Percentiles rank a stretch among this genome's conserved stretches.
Evolutionary conservation across 92 coral and sea anemone species (phyloP).

Genomic region (Umimayanthus kanabou): DNA sequence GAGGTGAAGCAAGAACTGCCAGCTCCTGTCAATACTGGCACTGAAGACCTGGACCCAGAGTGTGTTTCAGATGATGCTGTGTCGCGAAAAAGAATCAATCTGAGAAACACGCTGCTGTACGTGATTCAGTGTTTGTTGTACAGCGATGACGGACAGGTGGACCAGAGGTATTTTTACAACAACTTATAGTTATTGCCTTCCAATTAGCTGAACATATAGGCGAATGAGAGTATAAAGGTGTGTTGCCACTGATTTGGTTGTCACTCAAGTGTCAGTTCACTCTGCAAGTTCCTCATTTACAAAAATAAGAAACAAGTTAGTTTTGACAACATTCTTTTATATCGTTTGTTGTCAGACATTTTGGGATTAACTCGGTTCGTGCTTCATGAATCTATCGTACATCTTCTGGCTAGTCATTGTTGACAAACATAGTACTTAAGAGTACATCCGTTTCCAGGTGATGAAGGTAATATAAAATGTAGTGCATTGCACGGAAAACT

Average conservation of each 20-base stretch:
- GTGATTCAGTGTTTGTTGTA: slow-evolving; percentile 76
- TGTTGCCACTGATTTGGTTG: neutral
- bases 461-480: too few relatives aligned
- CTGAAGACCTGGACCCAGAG: neutral
- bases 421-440: too few relatives aligned
- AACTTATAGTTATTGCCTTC: neutral
- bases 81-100: slow-evolving; percentile 70
- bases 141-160: slow-evolving; percentile 77
- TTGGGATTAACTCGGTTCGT: too few relatives aligned
- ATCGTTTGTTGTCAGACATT: too few relatives aligned
- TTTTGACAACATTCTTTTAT: neutral
- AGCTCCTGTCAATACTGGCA: neutral
- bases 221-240: too few relatives aligned
- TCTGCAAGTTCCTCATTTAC: too few relatives aligned
- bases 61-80: slow-evolving; percentile 32
- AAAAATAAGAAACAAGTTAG: too few relatives aligned
- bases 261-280: neutral
- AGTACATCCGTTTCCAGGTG: neutral
- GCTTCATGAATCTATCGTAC: too few relatives aligned
- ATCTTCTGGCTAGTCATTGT: too few relatives aligned
- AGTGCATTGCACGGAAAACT: neutral
- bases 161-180: slow-evolving; percentile 66
- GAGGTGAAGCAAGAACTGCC: slow-evolving; percentile 51
- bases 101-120: slow-evolving; percentile 81
- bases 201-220: neutral